Evolutionary conservation across 2,888 invertebrate genomes (phyloP).

Genomic region (Cephonodes hylas): DNA sequence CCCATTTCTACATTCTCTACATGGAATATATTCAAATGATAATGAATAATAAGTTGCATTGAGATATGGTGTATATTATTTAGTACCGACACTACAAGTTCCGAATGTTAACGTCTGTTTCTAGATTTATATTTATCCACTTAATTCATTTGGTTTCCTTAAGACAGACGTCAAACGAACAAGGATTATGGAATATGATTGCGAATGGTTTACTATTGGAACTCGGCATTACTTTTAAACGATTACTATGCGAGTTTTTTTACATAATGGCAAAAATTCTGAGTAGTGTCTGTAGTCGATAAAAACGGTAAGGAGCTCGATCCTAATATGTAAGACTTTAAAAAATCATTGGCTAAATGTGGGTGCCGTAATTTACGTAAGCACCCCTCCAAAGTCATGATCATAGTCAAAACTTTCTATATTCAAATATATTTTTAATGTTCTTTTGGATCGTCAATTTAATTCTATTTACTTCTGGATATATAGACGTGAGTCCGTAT

Average conservation of each 20-base stretch:
- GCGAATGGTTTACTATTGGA: background rate
- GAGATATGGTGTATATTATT: constrained; percentile 4
- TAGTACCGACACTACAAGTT: constrained; percentile 1
- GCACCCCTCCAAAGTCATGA: no score
- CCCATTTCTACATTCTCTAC: background rate
- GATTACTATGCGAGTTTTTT: background rate
- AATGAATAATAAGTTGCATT: background rate
- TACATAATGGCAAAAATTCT: no score
- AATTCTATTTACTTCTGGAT: no score
- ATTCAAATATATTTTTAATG: no score
- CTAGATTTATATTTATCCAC: constrained; percentile 4
- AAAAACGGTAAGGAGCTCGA: no score
- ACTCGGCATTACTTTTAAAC: background rate
- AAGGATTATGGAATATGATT: constrained; percentile 6
- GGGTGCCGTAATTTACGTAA: no score
- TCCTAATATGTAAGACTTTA: no score
- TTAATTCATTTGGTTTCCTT: constrained; percentile 5
- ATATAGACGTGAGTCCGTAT: no score
- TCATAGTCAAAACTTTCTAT: no score
- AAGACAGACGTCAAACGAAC: constrained; percentile 8
- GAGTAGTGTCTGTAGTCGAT: no score
- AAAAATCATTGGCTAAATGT: no score
- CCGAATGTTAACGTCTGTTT: background rate
- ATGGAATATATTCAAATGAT: background rate
- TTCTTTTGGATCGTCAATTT: no score